phyloP scores from a whole-genome alignment of 2,797 vertebrate species.

The Pachyuromys duprasi region DNA sequence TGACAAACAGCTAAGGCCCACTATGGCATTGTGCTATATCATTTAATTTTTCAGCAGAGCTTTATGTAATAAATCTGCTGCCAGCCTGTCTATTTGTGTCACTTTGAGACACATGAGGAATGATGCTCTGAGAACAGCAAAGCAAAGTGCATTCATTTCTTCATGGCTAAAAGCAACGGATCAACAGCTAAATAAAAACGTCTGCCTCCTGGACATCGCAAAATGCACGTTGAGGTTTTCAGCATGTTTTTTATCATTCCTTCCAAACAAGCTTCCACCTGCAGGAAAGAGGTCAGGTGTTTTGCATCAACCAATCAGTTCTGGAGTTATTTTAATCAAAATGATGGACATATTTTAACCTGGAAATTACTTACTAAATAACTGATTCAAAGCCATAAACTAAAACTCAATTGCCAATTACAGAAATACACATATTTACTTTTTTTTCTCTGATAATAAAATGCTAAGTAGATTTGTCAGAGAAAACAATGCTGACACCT shows the following conservation, averaged over 20 bases:
- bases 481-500: background rate
- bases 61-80: conserved; percentile 81
- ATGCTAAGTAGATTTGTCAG: background rate
- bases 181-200: conserved; percentile 71
- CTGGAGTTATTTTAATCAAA: background rate
- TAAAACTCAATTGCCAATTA: background rate
- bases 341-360: background rate
- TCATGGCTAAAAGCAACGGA: conserved; percentile 69
- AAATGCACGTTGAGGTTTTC: background rate
- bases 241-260: conserved; percentile 55
- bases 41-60: conserved; percentile 84
- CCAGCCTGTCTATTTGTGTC: conserved; percentile 75
- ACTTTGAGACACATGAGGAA: conserved; percentile 78
- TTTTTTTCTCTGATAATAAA: background rate
- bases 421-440: background rate
- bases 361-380: conserved; percentile 7
- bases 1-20: background rate
- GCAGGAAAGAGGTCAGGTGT: background rate
- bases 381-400: background rate
- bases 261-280: background rate
- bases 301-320: background rate
- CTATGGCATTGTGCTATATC: conserved; percentile 63
- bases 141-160: conserved; percentile 68
- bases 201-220: background rate
- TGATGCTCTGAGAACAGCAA: conserved; percentile 70